These are phyloP conservation scores for Chunga burmeisteri DNA, from an alignment of 2,113 vertebrate genomes.

Conservation along the genomic window DNA sequence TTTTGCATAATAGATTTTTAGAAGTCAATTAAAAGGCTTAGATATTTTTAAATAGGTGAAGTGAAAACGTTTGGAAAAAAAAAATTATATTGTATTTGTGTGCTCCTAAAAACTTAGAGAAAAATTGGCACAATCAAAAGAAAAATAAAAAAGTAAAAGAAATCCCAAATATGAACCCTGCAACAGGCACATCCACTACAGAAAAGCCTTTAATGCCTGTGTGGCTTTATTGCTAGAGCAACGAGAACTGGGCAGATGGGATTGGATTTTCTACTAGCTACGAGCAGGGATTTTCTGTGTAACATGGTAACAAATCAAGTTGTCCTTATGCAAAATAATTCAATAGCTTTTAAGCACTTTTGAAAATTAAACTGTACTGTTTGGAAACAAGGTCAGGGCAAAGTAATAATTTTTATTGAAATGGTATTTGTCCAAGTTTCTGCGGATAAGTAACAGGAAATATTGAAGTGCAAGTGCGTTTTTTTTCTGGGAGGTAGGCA, in stretches of 20 bases:
- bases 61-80: background rate
- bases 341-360: background rate
- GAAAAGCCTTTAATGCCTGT: slow-evolving; percentile 12
- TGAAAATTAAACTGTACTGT: background rate
- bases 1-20: background rate
- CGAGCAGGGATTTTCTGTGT: background rate
- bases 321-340: background rate
- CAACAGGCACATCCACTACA: background rate
- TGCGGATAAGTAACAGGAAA: background rate
- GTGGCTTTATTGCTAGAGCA: slow-evolving; percentile 31
- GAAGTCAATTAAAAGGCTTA: background rate
- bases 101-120: background rate
- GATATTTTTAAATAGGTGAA: background rate
- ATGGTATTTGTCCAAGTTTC: accelerated
- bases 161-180: background rate
- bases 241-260: background rate
- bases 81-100: background rate
- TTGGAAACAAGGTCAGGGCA: background rate
- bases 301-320: background rate
- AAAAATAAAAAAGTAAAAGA: background rate
- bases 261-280: background rate
- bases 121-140: background rate
- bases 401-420: background rate
- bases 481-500: background rate
- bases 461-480: background rate